phyloP scores from a whole-genome alignment of 2,888 invertebrate genomes.

The Leptopterna dolabrata region DNA sequence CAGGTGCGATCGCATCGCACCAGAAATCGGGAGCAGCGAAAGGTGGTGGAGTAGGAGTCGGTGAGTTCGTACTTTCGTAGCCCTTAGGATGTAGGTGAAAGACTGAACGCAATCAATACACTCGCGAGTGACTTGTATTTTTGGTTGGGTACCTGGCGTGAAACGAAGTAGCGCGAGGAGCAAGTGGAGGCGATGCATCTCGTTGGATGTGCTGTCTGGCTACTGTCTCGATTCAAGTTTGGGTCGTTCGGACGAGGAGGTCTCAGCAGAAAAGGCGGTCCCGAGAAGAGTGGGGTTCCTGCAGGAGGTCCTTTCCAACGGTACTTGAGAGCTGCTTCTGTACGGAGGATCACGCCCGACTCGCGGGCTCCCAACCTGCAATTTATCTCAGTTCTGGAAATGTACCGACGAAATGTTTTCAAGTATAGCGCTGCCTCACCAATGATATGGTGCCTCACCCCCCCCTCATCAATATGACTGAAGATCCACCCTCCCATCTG shows the following conservation, averaged over 20 bases:
- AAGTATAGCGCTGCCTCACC: too few species aligned
- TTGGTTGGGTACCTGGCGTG: not conserved
- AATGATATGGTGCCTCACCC: too few species aligned
- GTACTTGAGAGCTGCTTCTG: not conserved
- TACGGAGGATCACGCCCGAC: not conserved
- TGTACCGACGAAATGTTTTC: too few species aligned
- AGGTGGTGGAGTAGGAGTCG: too few species aligned
- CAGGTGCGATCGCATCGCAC: too few species aligned
- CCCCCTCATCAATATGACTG: too few species aligned
- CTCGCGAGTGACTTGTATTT: not conserved
- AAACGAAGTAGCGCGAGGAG: not conserved
- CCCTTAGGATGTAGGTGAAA: not conserved
- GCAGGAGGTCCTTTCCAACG: not conserved
- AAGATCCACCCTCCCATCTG: too few species aligned
- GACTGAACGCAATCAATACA: not conserved
- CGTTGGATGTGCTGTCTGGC: not conserved
- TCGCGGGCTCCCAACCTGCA: not conserved
- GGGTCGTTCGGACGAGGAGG: not conserved
- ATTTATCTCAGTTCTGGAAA: not conserved
- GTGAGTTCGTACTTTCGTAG: too few species aligned
- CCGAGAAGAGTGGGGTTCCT: not conserved
- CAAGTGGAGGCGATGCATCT: not conserved
- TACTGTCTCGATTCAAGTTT: not conserved
- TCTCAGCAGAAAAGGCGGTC: not conserved
- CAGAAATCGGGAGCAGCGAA: too few species aligned